phyloP scores from a whole-genome alignment of 2,797 vertebrate species.

The Pogoniulus pusillus region DNA sequence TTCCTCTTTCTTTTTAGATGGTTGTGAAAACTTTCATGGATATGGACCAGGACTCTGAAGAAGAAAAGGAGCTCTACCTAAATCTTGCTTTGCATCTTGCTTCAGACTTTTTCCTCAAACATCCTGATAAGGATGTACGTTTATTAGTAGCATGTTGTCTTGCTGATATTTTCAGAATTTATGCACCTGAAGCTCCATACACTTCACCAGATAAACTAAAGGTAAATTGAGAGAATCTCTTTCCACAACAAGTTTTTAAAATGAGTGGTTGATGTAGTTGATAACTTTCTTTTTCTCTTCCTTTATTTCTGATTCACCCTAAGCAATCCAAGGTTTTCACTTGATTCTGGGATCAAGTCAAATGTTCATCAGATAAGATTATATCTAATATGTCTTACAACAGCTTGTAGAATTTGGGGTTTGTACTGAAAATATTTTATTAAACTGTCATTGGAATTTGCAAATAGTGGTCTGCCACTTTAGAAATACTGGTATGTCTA shows the following conservation, averaged over 20 bases:
- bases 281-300: neutral
- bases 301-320: neutral
- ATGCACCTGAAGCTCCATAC: constrained; percentile 96
- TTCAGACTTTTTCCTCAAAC: constrained; percentile 98
- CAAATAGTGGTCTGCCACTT: neutral
- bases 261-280: neutral
- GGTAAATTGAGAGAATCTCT: constrained; percentile 72
- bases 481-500: neutral
- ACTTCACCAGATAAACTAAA: constrained; percentile 97
- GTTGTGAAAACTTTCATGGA: constrained; percentile 99
- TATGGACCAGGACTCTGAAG: constrained; percentile 99
- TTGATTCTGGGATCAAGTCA: neutral
- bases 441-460: neutral
- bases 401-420: neutral
- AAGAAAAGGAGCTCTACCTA: constrained; percentile 96
- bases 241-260: neutral
- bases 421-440: neutral
- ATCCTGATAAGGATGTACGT: constrained; percentile 97
- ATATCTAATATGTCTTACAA: neutral
- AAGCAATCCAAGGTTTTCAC: neutral
- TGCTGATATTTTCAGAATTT: constrained; percentile 98
- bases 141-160: constrained; percentile 97
- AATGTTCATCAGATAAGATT: neutral
- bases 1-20: constrained; percentile 82
- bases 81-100: constrained; percentile 96